These are phyloP conservation scores for Telmatochromis bifrenatus DNA, from an alignment of 2,113 vertebrate species.

Conservation along the genomic window DNA sequence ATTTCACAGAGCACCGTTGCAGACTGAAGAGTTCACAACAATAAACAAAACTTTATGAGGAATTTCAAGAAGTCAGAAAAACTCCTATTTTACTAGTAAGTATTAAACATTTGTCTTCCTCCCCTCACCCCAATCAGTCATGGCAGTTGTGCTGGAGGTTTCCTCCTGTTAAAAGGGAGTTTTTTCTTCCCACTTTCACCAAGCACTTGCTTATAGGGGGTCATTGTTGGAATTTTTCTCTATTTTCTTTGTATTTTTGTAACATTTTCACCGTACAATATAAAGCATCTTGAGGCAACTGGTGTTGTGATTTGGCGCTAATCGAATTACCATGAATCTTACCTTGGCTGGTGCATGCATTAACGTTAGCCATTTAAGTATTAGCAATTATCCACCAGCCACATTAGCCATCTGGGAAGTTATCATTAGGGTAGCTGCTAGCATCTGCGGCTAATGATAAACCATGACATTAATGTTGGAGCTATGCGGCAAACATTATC, in stretches of 20 bases:
- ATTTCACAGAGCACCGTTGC: not conserved
- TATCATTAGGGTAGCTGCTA: not conserved
- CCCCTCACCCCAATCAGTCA: not conserved
- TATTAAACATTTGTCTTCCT: not conserved
- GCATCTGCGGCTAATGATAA: not conserved
- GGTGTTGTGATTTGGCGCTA: not conserved
- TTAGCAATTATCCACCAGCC: not conserved
- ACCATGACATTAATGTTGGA: not conserved
- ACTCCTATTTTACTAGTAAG: not conserved
- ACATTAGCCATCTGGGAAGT: not conserved
- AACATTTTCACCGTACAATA: not conserved
- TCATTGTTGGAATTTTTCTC: not conserved
- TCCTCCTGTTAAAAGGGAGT: not conserved
- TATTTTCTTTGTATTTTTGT: not conserved
- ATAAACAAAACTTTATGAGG: not conserved
- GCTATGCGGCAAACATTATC: not conserved
- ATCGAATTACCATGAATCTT: not conserved
- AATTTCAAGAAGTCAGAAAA: not conserved
- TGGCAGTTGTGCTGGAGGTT: not conserved
- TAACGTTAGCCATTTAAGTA: not conserved
- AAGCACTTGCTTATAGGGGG: not conserved
- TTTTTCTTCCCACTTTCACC: accelerated
- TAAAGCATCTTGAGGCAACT: not conserved
- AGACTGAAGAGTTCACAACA: not conserved
- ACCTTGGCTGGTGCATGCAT: not conserved